A percentile compares a stretch with the other conserved stretches of the same genome.
Evolutionary conservation across 2,113 vertebrate species (phyloP).

Genomic region (Neoarius graeffei): DNA sequence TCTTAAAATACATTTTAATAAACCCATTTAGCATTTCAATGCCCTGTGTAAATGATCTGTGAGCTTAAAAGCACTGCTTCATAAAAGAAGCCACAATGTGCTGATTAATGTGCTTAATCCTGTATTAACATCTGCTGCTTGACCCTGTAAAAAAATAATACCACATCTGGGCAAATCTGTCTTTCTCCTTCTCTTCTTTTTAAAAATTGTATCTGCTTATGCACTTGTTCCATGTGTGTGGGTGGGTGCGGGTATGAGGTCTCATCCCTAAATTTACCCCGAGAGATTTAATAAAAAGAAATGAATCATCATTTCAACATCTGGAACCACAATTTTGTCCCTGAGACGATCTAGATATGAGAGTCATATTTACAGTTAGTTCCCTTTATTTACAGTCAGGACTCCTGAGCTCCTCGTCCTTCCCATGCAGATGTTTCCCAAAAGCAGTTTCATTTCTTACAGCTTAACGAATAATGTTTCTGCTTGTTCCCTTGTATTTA

Average conservation of each 20-base stretch:
- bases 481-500: background rate
- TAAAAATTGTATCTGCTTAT: no score
- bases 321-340: background rate
- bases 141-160: background rate
- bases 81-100: background rate
- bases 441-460: background rate
- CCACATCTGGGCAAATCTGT: background rate
- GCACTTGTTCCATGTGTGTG: no score
- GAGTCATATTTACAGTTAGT: background rate
- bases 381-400: background rate
- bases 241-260: background rate
- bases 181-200: background rate
- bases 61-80: background rate
- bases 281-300: background rate
- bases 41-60: background rate
- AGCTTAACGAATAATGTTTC: background rate
- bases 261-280: background rate
- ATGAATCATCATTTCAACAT: background rate
- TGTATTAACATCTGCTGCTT: background rate
- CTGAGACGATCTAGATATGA: background rate
- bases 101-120: background rate
- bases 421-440: background rate
- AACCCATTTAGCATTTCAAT: background rate
- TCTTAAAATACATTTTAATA: background rate
- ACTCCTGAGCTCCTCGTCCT: background rate